phyloP scores from a whole-genome alignment of 2,113 vertebrate species.

The Dromas ardeola region DNA sequence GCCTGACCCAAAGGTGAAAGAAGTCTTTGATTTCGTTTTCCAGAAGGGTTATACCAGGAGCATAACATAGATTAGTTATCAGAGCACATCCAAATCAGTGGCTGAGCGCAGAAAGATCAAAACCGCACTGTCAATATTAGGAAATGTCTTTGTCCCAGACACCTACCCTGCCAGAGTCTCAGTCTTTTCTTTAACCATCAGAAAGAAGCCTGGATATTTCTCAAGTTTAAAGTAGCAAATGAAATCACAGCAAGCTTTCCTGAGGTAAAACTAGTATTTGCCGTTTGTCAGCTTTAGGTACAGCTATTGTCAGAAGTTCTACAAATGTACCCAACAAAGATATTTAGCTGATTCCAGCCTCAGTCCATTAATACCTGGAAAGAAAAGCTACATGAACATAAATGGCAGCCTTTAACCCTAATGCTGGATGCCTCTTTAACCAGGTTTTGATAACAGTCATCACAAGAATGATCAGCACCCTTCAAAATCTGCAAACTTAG shows the following conservation, averaged over 20 bases:
- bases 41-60: neutral
- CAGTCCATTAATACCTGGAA: neutral
- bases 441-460: neutral
- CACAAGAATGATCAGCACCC: neutral
- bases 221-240: neutral
- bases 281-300: neutral
- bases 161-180: neutral
- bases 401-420: neutral
- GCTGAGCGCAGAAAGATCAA: neutral
- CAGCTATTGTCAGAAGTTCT: neutral
- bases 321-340: neutral
- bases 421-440: neutral
- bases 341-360: neutral
- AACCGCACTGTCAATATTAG: neutral
- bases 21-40: neutral
- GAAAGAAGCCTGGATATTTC: neutral
- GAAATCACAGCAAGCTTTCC: neutral
- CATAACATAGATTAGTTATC: neutral
- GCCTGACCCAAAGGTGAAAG: neutral
- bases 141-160: neutral
- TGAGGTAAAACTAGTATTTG: slow-evolving; percentile 1
- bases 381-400: neutral
- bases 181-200: neutral
- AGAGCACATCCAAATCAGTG: neutral
- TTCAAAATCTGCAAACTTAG: neutral